Evolutionary conservation across 1,140 invertebrate genomes (phyloP), one percentile per base, ranked within the genome.

Genomic region (Drosophila arawakana): DNA sequence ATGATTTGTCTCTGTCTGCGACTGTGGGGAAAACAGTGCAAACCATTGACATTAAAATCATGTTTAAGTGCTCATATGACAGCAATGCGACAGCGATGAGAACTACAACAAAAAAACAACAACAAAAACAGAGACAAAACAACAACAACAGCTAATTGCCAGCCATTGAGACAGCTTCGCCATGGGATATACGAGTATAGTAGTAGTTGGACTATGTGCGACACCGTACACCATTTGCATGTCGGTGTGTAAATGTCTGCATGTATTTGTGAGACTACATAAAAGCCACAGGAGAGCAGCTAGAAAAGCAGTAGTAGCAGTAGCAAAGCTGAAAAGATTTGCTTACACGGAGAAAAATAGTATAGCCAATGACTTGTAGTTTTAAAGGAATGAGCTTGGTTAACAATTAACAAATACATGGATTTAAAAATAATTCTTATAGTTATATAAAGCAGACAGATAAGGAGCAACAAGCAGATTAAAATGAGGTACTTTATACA

Each of bases 1-100:
- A 30, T 30, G 2, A 6, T 30, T 30, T 30, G 25, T 34, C 15
- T 1, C 37, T 41, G 47, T 37, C 67, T 75, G 47, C 35, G 46
- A 41, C 47, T 55, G 44, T 72, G 54, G 41, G 65, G 49, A 37
- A 63, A 59, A 79, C 58, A 46, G 62, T 76, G 69, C 63, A 78
- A 90, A 76, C 80, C 88, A 91, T 91, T 91, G 88, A 91, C 88
- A 91, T 91, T 91, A 91, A 91, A 91, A 88, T 91, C 88, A 91
- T 88, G 88, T 81, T 88, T 91, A 91, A 91, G 88, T 89, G 80
- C 88, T 91, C 71, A 84, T 78, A 67, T 89, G 81, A 72, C 77
- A 78, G 80, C 84, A 89, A 80, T 80, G 70, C 80, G 80, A 88
- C 83, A 74, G 66, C 43, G 67, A 59, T 46, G 68, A 78, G 68